These are phyloP conservation scores for Merluccius polli DNA, from an alignment of 2,797 vertebrate genomes.

Conservation along the genomic window DNA sequence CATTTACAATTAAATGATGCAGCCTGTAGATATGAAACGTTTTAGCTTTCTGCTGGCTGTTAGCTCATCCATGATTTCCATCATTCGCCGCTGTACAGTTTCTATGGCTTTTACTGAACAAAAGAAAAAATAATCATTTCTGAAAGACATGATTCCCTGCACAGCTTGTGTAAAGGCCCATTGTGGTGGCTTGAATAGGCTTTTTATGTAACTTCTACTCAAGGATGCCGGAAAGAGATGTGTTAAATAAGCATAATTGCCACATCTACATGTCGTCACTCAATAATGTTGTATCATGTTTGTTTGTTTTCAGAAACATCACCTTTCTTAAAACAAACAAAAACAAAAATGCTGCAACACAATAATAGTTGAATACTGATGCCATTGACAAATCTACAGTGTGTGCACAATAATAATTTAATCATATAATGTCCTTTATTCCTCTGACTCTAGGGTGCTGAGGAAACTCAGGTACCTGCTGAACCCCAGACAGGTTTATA, in stretches of 20 bases:
- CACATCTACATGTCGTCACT: background rate
- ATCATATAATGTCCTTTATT: background rate
- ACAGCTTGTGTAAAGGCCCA: conserved; percentile 19
- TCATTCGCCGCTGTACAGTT: background rate
- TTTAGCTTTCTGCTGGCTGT: conserved; percentile 9
- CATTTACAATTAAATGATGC: too few species aligned
- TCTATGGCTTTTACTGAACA: background rate
- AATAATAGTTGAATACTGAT: background rate
- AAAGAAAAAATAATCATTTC: background rate
- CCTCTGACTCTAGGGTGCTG: conserved; percentile 74
- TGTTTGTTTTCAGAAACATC: background rate
- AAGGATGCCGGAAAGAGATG: conserved; percentile 37
- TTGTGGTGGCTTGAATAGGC: conserved; percentile 31
- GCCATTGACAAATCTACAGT: background rate
- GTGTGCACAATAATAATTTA: background rate
- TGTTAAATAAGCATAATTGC: background rate
- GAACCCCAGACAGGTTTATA: conserved; percentile 94
- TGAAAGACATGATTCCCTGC: conserved; percentile 23
- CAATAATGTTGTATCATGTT: background rate
- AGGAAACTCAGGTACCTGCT: conserved; percentile 93
- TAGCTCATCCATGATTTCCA: background rate
- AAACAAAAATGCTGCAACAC: background rate
- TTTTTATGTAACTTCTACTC: conserved; percentile 30
- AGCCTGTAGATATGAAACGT: background rate
- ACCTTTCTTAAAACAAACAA: background rate